phyloP scores from a whole-genome alignment of 2,113 vertebrate genomes.

The Acrocephalus arundinaceus region DNA sequence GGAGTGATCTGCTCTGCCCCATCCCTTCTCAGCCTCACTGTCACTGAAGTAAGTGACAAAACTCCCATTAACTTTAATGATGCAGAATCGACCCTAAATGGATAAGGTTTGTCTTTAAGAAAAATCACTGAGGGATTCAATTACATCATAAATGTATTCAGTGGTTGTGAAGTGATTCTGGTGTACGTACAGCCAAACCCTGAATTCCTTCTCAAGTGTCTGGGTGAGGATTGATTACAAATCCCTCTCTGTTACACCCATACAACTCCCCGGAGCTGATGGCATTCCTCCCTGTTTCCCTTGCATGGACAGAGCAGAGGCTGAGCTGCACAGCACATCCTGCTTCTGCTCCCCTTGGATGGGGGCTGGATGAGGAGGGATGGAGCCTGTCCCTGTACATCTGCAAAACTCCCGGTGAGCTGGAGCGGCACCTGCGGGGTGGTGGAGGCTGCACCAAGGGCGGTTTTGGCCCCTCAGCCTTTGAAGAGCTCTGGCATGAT shows the following conservation, averaged over 20 bases:
- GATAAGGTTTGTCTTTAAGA: slow-evolving; percentile 41
- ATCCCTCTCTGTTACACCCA: background rate
- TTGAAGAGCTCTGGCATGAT: slow-evolving; percentile 43
- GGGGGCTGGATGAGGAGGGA: background rate
- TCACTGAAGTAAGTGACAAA: background rate
- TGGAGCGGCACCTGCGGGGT: background rate
- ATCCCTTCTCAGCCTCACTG: background rate
- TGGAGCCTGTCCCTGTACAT: background rate
- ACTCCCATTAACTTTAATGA: background rate
- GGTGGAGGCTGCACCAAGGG: background rate
- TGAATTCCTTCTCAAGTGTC: slow-evolving; percentile 51
- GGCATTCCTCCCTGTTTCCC: background rate
- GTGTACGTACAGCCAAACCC: slow-evolving; percentile 11
- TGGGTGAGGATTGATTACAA: slow-evolving; percentile 35
- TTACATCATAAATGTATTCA: slow-evolving; percentile 35
- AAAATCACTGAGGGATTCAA: slow-evolving; percentile 24
- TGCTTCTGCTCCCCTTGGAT: accelerated
- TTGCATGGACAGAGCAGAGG: background rate
- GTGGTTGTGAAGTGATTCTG: slow-evolving; percentile 52
- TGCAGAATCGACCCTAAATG: background rate
- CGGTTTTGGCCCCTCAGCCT: slow-evolving; percentile 4
- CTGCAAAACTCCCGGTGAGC: background rate
- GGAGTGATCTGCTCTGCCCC: background rate
- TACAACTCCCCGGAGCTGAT: background rate
- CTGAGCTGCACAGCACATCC: background rate